These are phyloP conservation scores for Ypsolopha sequella DNA, from an alignment of 2,888 invertebrate species.

Conservation along the genomic window DNA sequence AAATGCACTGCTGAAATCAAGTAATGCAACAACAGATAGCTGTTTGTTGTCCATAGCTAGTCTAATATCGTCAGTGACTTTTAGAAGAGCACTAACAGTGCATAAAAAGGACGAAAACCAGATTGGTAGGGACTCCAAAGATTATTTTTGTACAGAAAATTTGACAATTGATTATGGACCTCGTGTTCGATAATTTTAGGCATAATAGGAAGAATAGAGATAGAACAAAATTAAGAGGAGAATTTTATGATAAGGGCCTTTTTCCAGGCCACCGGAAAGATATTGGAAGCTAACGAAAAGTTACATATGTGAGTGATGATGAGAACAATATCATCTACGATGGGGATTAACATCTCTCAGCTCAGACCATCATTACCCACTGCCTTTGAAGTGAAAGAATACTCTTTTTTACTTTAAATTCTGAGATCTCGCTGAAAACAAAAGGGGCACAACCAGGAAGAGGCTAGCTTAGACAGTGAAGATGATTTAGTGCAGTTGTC, in stretches of 20 bases:
- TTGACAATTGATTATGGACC: conserved; percentile 6
- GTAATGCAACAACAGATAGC: too few species aligned
- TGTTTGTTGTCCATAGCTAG: too few species aligned
- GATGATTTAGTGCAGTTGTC: not conserved
- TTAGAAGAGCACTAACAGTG: too few species aligned
- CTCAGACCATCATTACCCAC: conserved; percentile 10
- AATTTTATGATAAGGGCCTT: conserved; percentile 8
- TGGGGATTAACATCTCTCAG: conserved; percentile 1
- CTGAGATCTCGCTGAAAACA: not conserved
- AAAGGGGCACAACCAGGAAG: not conserved
- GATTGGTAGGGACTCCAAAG: too few species aligned
- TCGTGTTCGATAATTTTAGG: conserved; percentile 8
- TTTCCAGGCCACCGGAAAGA: conserved; percentile 8
- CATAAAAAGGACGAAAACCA: too few species aligned
- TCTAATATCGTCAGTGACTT: too few species aligned
- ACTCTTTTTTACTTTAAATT: conserved; percentile 9
- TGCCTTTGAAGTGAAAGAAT: conserved; percentile 8
- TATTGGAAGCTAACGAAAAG: conserved; percentile 9
- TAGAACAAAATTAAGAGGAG: conserved; percentile 6
- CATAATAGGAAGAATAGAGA: conserved; percentile 7
- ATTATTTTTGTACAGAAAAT: too few species aligned
- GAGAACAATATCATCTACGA: not conserved
- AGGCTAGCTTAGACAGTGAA: not conserved
- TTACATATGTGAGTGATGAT: conserved; percentile 8
- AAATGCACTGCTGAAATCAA: too few species aligned